Evolutionary conservation across 2,797 vertebrate species (phyloP).

Genomic region (Pseudotriccus pelzelni): DNA sequence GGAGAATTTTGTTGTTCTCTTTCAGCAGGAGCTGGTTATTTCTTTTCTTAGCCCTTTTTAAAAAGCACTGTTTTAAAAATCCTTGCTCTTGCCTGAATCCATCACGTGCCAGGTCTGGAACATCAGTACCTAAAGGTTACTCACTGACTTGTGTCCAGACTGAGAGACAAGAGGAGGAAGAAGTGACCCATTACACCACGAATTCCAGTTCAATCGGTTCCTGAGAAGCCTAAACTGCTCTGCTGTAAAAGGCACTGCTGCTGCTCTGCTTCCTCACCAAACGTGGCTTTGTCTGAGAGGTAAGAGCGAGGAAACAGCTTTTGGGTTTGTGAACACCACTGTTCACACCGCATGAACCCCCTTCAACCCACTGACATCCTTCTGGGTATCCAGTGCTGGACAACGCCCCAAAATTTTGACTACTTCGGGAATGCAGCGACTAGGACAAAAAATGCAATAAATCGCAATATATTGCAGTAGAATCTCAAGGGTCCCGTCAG

Average conservation of each 20-base stretch:
- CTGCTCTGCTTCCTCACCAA: not conserved
- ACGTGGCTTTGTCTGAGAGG: not conserved
- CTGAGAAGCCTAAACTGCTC: not conserved
- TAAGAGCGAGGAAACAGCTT: not conserved
- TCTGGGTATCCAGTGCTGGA: not conserved
- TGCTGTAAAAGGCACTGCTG: not conserved
- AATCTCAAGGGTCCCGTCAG: not conserved
- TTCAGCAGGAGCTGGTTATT: not conserved
- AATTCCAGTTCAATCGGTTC: not conserved
- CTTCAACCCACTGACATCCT: not conserved
- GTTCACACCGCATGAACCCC: not conserved
- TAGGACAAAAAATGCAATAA: not conserved
- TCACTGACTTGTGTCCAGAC: not conserved
- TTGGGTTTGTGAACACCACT: not conserved
- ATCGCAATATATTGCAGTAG: fast-evolving
- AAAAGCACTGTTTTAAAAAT: not conserved
- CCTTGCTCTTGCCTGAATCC: not conserved
- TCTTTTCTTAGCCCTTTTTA: not conserved
- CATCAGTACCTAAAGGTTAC: not conserved
- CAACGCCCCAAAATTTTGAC: not conserved
- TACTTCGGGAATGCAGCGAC: not conserved
- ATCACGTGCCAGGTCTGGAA: not conserved
- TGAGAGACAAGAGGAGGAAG: not conserved
- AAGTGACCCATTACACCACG: not conserved
- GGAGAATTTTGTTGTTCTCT: not conserved